Base-by-base conservation (phyloP, 2,113 vertebrate genomes). In the Macaca mulatta region DNA sequence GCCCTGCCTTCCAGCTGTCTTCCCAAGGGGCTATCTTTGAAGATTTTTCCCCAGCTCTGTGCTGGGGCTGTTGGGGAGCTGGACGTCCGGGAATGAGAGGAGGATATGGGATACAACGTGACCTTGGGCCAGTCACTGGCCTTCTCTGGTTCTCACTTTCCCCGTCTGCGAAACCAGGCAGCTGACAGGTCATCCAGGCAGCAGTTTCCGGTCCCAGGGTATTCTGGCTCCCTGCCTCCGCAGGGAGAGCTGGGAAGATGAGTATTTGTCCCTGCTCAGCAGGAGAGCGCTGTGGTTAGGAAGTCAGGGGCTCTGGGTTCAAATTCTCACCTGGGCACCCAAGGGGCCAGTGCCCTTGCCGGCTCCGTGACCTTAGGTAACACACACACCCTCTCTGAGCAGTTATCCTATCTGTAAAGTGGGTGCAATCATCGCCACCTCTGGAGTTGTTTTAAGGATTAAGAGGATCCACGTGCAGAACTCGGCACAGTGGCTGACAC, bases 11-110 rank as follows among this genome's bases (percentile, higher is more conserved):
- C 94, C 82, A 75, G 78, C 92, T 72, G 75, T 43, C 64, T 64
- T 91, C 93, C 75, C 79, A 23, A 35, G 14, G 48, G 88, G 81
- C 9, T 16, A 25, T 90, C 89, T 81, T 74, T 0, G 45, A 30
- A 90, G 18, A 35, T 25, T 94, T 69, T 81, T 30, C 89, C 93
- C 87, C 50, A 10, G 83, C 52, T 74, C 72, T 22, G 43, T 59
- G 43, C 20, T 4, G 74, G 88, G 70, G 82, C 32, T 8, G 48
- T 23, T 0, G 0, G 23, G 30, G 74, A 84, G 20, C 22, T 38
- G 13, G 18, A 89, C 85, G 67, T 95, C 79, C 55, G 61, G 91
- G 93, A 94, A 96, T 25, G 82, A 82, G 80, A 77, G 82, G 27
- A 45, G 23, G 83, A 75, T 23, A 6, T 2, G 8, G 69, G 61